These are phyloP conservation scores for Sisyra nigra DNA, from an alignment of 2,888 invertebrate genomes.

Conservation along the genomic window DNA sequence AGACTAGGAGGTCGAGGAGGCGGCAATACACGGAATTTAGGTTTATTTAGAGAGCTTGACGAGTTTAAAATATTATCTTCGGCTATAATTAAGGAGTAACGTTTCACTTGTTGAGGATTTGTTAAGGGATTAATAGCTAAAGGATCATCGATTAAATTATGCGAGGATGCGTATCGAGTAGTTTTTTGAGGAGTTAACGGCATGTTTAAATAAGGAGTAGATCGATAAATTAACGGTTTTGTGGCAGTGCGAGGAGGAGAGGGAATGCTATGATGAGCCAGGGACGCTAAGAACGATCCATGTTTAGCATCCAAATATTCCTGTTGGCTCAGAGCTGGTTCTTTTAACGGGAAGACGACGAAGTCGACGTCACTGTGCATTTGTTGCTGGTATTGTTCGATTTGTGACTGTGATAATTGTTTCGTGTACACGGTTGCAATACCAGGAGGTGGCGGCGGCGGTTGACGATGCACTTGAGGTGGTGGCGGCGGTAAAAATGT, in stretches of 20 bases:
- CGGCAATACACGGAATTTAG: constrained; percentile 33
- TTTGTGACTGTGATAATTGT: constrained; percentile 55
- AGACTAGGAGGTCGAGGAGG: constrained; percentile 37
- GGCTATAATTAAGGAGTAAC: constrained; percentile 55
- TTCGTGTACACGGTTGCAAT: constrained; percentile 56
- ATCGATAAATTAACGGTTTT: constrained; percentile 61
- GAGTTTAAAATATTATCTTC: constrained; percentile 68
- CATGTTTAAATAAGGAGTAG: constrained; percentile 62
- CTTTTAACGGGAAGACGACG: constrained; percentile 79
- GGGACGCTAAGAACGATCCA: constrained; percentile 50
- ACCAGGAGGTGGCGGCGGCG: constrained; percentile 47
- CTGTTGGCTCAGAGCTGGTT: constrained; percentile 77
- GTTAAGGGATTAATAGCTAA: constrained; percentile 44
- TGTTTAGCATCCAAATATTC: constrained; percentile 82
- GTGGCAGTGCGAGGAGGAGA: constrained; percentile 39
- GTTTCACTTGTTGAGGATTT: constrained; percentile 31
- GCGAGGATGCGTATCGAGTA: constrained; percentile 62
- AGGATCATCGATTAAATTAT: constrained; percentile 61
- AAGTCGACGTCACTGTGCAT: constrained; percentile 84
- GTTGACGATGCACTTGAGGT: constrained; percentile 35
- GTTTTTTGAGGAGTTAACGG: constrained; percentile 32
- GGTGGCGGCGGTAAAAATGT: constrained; percentile 43
- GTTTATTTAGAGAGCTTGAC: constrained; percentile 30
- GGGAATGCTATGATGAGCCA: constrained; percentile 28
- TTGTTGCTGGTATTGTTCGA: constrained; percentile 78